These are phyloP conservation scores for Pleuronectes platessa DNA, from an alignment of 2,113 vertebrate genomes.

Conservation along the genomic window DNA sequence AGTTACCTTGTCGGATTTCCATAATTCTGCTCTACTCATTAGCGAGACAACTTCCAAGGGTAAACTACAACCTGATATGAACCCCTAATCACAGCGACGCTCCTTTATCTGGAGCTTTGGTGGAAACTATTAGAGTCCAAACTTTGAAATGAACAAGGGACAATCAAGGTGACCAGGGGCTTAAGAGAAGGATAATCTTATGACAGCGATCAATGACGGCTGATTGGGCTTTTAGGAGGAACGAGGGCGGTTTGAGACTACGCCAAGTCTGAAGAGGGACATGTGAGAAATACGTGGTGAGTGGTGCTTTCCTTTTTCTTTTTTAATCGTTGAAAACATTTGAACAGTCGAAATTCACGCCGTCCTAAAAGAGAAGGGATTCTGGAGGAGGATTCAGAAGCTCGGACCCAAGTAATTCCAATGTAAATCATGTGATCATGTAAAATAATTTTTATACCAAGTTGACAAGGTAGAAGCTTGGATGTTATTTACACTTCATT, in stretches of 20 bases:
- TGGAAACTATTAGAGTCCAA: conserved; percentile 30
- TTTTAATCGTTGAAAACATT: background rate
- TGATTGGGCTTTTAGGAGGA: conserved; percentile 60
- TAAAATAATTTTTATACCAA: too few species aligned
- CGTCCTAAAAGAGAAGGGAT: background rate
- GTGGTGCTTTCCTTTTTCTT: conserved; percentile 7
- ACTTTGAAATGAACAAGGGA: conserved; percentile 48
- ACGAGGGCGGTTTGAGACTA: conserved; percentile 2
- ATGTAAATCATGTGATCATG: too few species aligned
- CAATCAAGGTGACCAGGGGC: conserved; percentile 68
- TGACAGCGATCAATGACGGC: conserved; percentile 66
- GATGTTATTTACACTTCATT: too few species aligned
- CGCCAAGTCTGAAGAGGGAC: background rate
- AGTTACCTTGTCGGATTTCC: background rate
- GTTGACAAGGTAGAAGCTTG: too few species aligned
- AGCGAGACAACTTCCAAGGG: background rate
- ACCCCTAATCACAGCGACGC: background rate
- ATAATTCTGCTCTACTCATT: background rate
- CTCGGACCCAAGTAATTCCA: too few species aligned
- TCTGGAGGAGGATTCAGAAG: too few species aligned
- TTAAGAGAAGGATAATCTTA: conserved; percentile 71
- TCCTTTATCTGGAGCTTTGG: conserved; percentile 15
- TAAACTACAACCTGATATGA: background rate
- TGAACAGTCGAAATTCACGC: background rate
- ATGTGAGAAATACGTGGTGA: background rate